These are phyloP conservation scores for Perca fluviatilis DNA, from an alignment of 2,113 vertebrate species.

Conservation along the genomic window DNA sequence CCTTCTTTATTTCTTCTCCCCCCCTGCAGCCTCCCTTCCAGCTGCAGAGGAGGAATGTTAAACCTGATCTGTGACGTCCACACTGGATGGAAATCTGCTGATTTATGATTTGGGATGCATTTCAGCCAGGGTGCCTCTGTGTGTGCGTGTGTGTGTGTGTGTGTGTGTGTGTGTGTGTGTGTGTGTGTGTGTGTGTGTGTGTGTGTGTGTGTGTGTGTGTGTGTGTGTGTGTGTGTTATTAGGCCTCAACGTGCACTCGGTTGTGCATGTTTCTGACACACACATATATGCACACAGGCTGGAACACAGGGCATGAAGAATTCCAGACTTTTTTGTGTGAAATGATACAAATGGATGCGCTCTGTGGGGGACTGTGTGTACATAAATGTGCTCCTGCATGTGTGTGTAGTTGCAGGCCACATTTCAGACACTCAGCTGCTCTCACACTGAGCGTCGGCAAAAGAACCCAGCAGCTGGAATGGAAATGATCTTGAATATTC, in stretches of 20 bases:
- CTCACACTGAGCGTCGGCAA: conserved; percentile 10
- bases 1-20: too few relatives aligned
- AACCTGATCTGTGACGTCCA: conserved; percentile 73
- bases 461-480: conserved; percentile 49
- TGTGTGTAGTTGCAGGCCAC: conserved; percentile 22
- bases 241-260: conserved; percentile 37
- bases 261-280: conserved; percentile 37
- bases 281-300: conserved; percentile 8
- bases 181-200: conserved; percentile 10
- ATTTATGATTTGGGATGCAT: conserved; percentile 82
- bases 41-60: conserved; percentile 74
- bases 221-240: conserved; percentile 12
- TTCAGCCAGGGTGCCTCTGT: conserved; percentile 60
- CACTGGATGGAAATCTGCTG: conserved; percentile 67
- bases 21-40: conserved; percentile 33
- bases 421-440: conserved; percentile 46
- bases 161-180: conserved; percentile 6
- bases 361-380: conserved; percentile 12
- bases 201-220: conserved; percentile 15
- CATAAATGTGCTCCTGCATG: neutral
- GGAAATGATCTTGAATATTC: conserved; percentile 50
- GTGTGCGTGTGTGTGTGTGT: conserved; percentile 25
- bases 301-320: conserved; percentile 51
- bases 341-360: conserved; percentile 53
- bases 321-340: conserved; percentile 54